These are phyloP conservation scores for Podargus strigoides DNA, from an alignment of 2,797 vertebrate genomes.

Conservation along the genomic window DNA sequence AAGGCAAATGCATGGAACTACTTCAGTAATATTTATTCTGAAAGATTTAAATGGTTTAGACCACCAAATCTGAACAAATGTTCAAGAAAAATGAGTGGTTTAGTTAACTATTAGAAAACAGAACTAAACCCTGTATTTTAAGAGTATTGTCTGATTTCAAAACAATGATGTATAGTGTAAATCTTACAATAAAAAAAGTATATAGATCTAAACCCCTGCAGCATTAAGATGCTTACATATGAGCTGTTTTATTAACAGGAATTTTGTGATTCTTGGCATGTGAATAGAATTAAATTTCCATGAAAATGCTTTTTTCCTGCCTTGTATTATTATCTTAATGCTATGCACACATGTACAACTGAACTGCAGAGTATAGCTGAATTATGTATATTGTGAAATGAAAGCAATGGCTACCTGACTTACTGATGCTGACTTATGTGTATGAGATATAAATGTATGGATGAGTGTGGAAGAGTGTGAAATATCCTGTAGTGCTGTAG, in stretches of 20 bases:
- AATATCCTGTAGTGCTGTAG: not conserved
- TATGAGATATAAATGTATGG: not conserved
- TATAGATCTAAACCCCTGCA: not conserved
- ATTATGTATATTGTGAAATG: not conserved
- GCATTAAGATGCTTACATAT: not conserved
- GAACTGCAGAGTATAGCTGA: not conserved
- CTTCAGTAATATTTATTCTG: not conserved
- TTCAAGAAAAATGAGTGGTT: not conserved
- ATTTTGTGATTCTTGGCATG: not conserved
- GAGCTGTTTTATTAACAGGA: not conserved
- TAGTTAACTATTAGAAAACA: not conserved
- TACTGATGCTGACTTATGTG: not conserved
- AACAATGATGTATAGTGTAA: not conserved
- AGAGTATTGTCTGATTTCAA: not conserved
- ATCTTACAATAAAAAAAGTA: not conserved
- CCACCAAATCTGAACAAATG: not conserved
- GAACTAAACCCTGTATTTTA: not conserved
- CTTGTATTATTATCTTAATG: not conserved
- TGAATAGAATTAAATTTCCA: not conserved
- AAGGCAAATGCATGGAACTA: not conserved
- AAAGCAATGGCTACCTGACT: not conserved
- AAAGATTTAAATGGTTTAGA: not conserved
- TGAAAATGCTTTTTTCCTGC: not conserved
- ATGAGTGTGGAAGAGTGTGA: not conserved
- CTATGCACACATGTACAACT: not conserved